Evolutionary conservation across 2,113 vertebrate species (phyloP).

Genomic region (Triplophysa rosa): DNA sequence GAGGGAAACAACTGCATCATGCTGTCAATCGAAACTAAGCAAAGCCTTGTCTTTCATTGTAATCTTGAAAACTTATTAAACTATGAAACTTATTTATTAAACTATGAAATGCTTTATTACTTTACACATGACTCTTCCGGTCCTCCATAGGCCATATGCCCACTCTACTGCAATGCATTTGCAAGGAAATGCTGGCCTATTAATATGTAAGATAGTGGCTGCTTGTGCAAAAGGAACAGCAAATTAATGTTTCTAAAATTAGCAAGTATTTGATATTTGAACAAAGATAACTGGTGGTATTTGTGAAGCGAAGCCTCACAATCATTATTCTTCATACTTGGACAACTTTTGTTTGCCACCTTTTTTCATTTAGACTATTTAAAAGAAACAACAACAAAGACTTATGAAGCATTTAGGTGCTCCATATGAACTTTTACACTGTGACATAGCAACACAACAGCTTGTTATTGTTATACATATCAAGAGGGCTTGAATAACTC

Average conservation of each 20-base stretch:
- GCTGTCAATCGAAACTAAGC: too few species aligned
- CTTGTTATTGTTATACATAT: slow-evolving; percentile 1
- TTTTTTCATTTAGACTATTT: too few species aligned
- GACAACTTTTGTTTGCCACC: too few species aligned
- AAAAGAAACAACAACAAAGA: not conserved
- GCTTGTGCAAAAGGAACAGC: slow-evolving; percentile 19
- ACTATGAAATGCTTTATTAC: too few species aligned
- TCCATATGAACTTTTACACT: not conserved
- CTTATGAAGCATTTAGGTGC: not conserved
- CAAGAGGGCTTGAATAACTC: not conserved
- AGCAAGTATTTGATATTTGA: not conserved
- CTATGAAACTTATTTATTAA: too few species aligned
- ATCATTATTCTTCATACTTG: too few species aligned
- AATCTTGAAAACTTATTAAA: too few species aligned
- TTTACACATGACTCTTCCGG: too few species aligned
- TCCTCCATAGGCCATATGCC: too few species aligned
- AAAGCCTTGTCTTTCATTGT: too few species aligned
- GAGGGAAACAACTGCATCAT: too few species aligned
- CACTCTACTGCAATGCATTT: not conserved
- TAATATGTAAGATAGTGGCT: not conserved
- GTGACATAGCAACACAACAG: not conserved
- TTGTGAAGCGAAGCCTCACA: too few species aligned
- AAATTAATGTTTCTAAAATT: not conserved
- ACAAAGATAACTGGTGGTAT: not conserved
- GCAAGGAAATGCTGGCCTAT: not conserved